Percentiles rank a stretch among this genome's conserved stretches.
Evolutionary conservation across 2,888 invertebrate genomes (phyloP).

Genomic region (Lacanobia oleracea): DNA sequence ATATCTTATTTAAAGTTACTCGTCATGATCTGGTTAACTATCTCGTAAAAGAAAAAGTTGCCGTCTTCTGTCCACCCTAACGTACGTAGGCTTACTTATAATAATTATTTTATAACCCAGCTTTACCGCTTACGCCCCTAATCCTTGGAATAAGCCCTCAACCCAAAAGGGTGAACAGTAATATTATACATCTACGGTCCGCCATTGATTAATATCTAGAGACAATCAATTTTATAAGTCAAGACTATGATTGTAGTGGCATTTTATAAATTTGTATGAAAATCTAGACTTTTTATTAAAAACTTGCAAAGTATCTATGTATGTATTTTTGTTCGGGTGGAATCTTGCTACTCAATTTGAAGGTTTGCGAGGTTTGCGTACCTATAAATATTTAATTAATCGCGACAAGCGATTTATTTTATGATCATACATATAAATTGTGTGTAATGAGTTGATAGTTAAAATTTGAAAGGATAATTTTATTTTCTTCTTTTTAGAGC

Average conservation of each 20-base stretch:
- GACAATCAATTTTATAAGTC: slow-evolving; percentile 3
- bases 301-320: too few species aligned
- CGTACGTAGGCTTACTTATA: slow-evolving; percentile 46
- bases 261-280: too few species aligned
- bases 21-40: background rate
- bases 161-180: slow-evolving; percentile 47
- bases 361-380: too few species aligned
- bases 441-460: too few species aligned
- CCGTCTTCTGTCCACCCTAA: slow-evolving; percentile 20
- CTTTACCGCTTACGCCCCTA: slow-evolving; percentile 49
- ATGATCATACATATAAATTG: too few species aligned
- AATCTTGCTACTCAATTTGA: too few species aligned
- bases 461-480: too few species aligned
- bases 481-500: too few species aligned
- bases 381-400: too few species aligned
- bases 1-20: background rate
- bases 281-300: background rate
- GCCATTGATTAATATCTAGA: slow-evolving; percentile 2
- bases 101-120: slow-evolving; percentile 59
- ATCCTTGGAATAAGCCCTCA: slow-evolving; percentile 42
- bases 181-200: slow-evolving; percentile 28
- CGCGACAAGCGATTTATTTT: too few species aligned
- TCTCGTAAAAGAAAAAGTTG: slow-evolving; percentile 12
- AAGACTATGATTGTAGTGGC: background rate
- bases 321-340: too few species aligned